Evolutionary conservation across 2,113 vertebrate genomes (phyloP), one percentile per base, ranked within the genome.

Genomic region (Willisornis vidua): DNA sequence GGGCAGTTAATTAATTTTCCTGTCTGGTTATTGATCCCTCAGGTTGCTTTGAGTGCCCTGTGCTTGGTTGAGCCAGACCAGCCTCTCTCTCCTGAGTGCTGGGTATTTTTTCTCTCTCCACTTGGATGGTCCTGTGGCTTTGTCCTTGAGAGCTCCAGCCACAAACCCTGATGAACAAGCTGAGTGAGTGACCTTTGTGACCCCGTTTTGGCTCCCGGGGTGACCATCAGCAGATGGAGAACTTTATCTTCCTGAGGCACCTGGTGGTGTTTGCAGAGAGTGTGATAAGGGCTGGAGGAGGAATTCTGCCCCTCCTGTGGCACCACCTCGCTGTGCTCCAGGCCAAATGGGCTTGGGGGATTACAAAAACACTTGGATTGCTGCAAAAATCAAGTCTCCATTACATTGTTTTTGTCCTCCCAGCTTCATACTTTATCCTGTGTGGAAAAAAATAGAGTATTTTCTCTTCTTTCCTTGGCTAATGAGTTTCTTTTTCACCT

Each of bases 251-350:
- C 20, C 13, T 70, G 4, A 1, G 2, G 31, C 55, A 13, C 73
- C 80, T 87, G 10, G 18, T 37, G 39, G 54, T 62, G 58, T 85
- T 95, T 89, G 6, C 55, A 19, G 23, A 15, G 63, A 2, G 65
- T 23, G 52, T 62, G 92, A 92, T 94, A 95, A 95, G 96, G 85
- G 72, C 85, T 65, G 59, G 10, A 85, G 87, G 91, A 95, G 87
- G 91, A 95, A 95, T 95, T 85, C 62, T 19, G 5, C 25, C 26
- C 20, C 58, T 72, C 0, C 51, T 54, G 39, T 4, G 67, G 54
- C 65, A 87, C 48, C 75, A 5, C 91, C 80, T 75, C 41, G 0
- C 73, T 12, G 18, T 25, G 37, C 9, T 49, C 85, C 16, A 24
- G 39, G 41, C 0, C 2, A 67, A 86, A 83, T 12, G 5, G 25